Evolutionary conservation across 1,140 invertebrate genomes (phyloP).

Genomic region (Myzus persicae): DNA sequence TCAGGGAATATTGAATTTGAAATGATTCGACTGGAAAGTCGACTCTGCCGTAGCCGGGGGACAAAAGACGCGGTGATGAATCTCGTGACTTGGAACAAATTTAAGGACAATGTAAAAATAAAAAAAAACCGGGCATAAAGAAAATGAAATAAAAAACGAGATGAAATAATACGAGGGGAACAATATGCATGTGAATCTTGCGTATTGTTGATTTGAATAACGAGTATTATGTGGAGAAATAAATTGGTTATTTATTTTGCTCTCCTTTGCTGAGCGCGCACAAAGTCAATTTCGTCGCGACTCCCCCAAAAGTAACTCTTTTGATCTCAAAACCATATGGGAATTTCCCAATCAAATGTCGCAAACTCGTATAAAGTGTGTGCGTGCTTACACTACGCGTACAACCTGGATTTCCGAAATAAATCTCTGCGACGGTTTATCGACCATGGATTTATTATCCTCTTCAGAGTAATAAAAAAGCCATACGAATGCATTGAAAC

Average conservation of each 20-base stretch:
- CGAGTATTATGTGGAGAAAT: slow-evolving; percentile 49
- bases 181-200: slow-evolving; percentile 47
- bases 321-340: slow-evolving; percentile 50
- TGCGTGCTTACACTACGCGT: not conserved
- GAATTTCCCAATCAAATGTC: slow-evolving; percentile 41
- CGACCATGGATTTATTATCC: not conserved
- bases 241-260: slow-evolving; percentile 58
- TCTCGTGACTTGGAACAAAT: slow-evolving; percentile 57
- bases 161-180: slow-evolving; percentile 57
- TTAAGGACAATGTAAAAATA: slow-evolving; percentile 57
- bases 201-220: slow-evolving; percentile 59
- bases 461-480: not conserved
- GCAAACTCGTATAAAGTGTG: not conserved
- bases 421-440: not conserved
- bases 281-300: slow-evolving; percentile 50
- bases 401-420: not conserved
- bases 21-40: slow-evolving; percentile 57
- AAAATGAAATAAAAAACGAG: slow-evolving; percentile 46
- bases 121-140: slow-evolving; percentile 48
- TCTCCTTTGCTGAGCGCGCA: slow-evolving; percentile 45
- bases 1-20: slow-evolving; percentile 56
- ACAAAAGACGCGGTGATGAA: slow-evolving; percentile 56
- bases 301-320: slow-evolving; percentile 46
- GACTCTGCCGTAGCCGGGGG: slow-evolving; percentile 19
- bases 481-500: not conserved